Percentiles rank a stretch among this genome's conserved stretches.
phyloP scores from a whole-genome alignment of 2,797 vertebrate species.

The Champsocephalus esox region DNA sequence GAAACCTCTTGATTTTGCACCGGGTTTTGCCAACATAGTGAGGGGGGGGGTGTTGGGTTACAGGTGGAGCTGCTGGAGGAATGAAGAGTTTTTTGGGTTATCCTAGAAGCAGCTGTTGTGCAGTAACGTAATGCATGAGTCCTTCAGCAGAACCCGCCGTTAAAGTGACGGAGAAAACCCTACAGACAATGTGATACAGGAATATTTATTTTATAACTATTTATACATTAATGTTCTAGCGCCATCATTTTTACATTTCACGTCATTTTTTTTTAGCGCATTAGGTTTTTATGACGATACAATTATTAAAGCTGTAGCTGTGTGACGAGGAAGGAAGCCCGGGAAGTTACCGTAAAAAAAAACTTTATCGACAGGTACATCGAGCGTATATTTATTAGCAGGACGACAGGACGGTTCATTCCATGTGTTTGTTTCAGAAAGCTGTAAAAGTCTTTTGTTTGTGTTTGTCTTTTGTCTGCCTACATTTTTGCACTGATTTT shows the following conservation, averaged over 20 bases:
- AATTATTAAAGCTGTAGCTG: slow-evolving; percentile 31
- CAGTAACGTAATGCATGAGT: slow-evolving; percentile 2
- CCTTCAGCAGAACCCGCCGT: slow-evolving; percentile 27
- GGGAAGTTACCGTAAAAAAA: slow-evolving; percentile 25
- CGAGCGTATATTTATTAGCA: slow-evolving; percentile 77
- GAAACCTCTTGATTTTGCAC: slow-evolving; percentile 65
- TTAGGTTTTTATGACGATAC: slow-evolving; percentile 65
- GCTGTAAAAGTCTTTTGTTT: slow-evolving; percentile 66
- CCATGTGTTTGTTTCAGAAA: slow-evolving; percentile 48
- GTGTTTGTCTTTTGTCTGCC: slow-evolving; percentile 73
- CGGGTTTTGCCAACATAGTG: slow-evolving; percentile 53
- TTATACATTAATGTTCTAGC: slow-evolving; percentile 80
- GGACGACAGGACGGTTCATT: slow-evolving; percentile 66
- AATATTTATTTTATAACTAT: slow-evolving; percentile 88
- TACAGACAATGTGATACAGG: slow-evolving; percentile 83
- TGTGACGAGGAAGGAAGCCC: slow-evolving; percentile 49
- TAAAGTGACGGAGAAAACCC: slow-evolving; percentile 52
- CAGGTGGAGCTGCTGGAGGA: slow-evolving; percentile 44
- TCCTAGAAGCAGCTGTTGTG: slow-evolving; percentile 6
- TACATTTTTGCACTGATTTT: slow-evolving; percentile 90
- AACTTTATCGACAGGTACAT: slow-evolving; percentile 47
- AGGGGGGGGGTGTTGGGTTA: slow-evolving; percentile 26
- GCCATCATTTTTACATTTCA: slow-evolving; percentile 67
- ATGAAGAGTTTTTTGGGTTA: slow-evolving; percentile 24
- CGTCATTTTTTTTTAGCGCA: slow-evolving; percentile 61